Evolutionary conservation across 2,797 vertebrate species (phyloP).

Genomic region (Denticeps clupeoides): DNA sequence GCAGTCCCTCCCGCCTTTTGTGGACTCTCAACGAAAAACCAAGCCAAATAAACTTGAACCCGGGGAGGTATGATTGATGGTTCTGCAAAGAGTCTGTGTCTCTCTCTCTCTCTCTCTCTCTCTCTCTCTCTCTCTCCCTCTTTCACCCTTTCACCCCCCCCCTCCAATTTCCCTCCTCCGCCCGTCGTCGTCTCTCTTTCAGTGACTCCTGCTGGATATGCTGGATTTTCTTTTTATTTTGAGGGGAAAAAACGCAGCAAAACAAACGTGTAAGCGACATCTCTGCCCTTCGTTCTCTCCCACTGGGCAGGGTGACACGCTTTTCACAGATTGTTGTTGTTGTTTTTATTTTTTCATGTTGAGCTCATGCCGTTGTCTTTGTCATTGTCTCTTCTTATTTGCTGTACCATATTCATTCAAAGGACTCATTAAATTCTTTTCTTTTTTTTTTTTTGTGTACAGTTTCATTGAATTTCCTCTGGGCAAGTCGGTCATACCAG

Average conservation of each 20-base stretch:
- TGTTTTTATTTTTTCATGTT: too few species aligned
- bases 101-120: constrained; percentile 29
- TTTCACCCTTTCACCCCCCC: constrained; percentile 33
- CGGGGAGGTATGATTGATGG: constrained; percentile 50
- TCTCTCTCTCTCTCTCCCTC: constrained; percentile 30
- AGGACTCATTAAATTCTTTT: too few species aligned
- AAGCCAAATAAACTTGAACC: constrained; percentile 52
- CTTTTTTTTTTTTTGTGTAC: too few species aligned
- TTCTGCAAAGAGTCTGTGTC: constrained; percentile 34
- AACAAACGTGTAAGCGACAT: background rate
- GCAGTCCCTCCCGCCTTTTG: constrained; percentile 15
- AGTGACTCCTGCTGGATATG: background rate
- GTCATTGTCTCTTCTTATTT: too few species aligned
- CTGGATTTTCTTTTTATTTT: background rate
- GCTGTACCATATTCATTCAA: too few species aligned
- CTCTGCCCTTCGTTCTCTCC: background rate
- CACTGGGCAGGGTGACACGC: background rate
- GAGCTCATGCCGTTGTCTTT: too few species aligned
- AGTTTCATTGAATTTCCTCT: too few species aligned
- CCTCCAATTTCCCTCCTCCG: constrained; percentile 30
- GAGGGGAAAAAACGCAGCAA: too few species aligned
- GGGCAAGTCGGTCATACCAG: too few species aligned
- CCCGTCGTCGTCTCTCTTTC: constrained; percentile 15
- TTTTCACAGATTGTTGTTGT: too few species aligned
- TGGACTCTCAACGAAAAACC: constrained; percentile 41